Conservation (phyloP, 2,113 vertebrate species). For the Jacana jacana region DNA sequence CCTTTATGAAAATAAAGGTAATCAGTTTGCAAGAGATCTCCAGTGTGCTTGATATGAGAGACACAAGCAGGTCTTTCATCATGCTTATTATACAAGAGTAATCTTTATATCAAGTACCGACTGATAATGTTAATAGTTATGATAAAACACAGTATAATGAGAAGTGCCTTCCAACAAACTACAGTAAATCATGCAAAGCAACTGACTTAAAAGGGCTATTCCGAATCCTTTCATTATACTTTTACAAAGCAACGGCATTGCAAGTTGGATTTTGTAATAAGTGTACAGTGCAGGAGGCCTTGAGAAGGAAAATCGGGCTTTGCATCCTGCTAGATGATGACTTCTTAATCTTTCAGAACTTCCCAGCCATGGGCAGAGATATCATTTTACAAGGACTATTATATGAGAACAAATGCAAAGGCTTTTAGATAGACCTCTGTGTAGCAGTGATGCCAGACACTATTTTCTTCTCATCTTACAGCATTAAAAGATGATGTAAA, state of each 20-base stretch:
- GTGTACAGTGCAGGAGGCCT: neutral
- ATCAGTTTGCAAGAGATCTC: conserved; percentile 37
- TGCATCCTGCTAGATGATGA: conserved; percentile 1
- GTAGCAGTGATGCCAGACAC: conserved; percentile 54
- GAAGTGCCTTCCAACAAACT: conserved; percentile 9
- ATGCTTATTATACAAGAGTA: conserved; percentile 26
- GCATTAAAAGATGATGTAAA: conserved; percentile 27
- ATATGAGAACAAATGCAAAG: conserved; percentile 54
- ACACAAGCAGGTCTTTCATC: conserved; percentile 52
- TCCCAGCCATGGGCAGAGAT: conserved; percentile 35
- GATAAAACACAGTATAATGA: conserved; percentile 40
- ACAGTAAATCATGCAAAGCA: neutral
- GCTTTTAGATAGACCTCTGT: conserved; percentile 36
- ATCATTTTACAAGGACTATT: conserved; percentile 63
- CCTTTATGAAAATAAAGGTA: too few species aligned
- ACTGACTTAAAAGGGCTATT: conserved; percentile 3
- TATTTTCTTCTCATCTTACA: conserved; percentile 74
- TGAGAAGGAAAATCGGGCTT: neutral
- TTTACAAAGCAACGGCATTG: neutral
- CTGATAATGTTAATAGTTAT: conserved; percentile 35
- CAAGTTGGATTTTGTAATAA: conserved; percentile 30
- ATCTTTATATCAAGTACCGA: conserved; percentile 39
- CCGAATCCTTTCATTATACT: conserved; percentile 26
- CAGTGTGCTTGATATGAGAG: neutral
- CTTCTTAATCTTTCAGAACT: conserved; percentile 64